phyloP scores from a whole-genome alignment of 2,888 invertebrate genomes.

The Scaptomyza cyrtandrae region DNA sequence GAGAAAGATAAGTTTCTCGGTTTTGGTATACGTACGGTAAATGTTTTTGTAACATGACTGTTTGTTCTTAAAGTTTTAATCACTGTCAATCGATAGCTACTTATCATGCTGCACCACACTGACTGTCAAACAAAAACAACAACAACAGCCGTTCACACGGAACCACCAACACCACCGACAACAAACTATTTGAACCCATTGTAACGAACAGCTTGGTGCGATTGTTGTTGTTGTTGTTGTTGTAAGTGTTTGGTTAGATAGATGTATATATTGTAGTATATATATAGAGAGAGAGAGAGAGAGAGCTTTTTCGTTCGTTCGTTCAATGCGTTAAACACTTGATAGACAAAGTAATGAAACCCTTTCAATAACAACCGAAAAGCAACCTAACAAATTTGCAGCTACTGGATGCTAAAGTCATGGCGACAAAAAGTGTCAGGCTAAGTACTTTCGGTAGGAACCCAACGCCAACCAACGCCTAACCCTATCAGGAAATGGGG shows the following conservation, averaged over 20 bases:
- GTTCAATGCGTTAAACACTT: no score
- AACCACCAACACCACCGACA: background rate
- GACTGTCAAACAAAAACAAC: constrained; percentile 17
- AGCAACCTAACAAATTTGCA: background rate
- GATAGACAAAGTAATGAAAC: no score
- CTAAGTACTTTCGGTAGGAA: background rate
- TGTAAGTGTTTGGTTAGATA: no score
- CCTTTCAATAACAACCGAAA: background rate
- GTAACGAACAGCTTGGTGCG: background rate
- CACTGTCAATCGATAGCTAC: constrained; percentile 80
- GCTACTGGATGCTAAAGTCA: no score
- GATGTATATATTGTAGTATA: no score
- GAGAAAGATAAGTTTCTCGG: background rate
- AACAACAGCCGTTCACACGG: constrained; percentile 5
- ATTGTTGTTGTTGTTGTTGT: no score
- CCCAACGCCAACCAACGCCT: background rate
- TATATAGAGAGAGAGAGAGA: no score
- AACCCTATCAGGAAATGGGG: background rate
- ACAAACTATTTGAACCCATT: background rate
- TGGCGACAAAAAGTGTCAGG: background rate
- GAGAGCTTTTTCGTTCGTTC: no score
- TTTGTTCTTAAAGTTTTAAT: constrained; percentile 79
- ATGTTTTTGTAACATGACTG: constrained; percentile 71
- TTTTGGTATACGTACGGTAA: constrained; percentile 14
- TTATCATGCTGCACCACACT: constrained; percentile 69